These are phyloP conservation scores for Mustela nigripes DNA, from an alignment of 2,113 vertebrate genomes.

Conservation along the genomic window DNA sequence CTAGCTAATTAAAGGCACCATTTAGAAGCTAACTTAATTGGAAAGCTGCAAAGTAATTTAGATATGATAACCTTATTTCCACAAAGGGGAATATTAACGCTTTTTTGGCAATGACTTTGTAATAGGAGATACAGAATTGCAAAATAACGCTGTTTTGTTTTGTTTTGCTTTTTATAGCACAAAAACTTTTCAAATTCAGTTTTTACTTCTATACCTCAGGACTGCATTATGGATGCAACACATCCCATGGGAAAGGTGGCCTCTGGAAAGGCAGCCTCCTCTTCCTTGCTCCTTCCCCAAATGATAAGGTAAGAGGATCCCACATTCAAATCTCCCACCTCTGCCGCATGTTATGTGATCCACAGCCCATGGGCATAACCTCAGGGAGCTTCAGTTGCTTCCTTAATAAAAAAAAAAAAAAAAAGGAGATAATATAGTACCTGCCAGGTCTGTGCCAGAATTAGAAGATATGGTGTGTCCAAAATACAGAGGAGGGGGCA, in stretches of 20 bases:
- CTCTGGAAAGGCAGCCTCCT: background rate
- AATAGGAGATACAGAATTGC: constrained; percentile 13
- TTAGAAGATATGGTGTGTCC: fast-evolving
- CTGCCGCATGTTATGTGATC: background rate
- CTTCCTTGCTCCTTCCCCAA: background rate
- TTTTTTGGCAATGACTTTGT: background rate
- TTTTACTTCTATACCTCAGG: background rate
- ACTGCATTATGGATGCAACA: background rate
- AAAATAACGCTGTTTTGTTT: background rate
- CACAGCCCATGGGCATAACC: background rate
- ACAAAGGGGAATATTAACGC: constrained; percentile 79
- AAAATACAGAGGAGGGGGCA: background rate
- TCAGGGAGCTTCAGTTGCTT: background rate
- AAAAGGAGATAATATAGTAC: too few relatives aligned
- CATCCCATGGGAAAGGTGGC: background rate
- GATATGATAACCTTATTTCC: constrained; percentile 66
- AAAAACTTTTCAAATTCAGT: background rate
- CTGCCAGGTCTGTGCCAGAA: background rate
- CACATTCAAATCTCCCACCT: background rate
- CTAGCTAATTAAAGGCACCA: constrained; percentile 68
- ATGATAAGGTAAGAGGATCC: background rate
- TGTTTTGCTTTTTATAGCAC: background rate
- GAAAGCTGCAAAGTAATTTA: constrained; percentile 76
- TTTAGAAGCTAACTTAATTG: constrained; percentile 83
- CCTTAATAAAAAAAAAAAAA: background rate